Evolutionary conservation across 1,140 invertebrate genomes (phyloP).

Genomic region (Leptopilina boulardi): DNA sequence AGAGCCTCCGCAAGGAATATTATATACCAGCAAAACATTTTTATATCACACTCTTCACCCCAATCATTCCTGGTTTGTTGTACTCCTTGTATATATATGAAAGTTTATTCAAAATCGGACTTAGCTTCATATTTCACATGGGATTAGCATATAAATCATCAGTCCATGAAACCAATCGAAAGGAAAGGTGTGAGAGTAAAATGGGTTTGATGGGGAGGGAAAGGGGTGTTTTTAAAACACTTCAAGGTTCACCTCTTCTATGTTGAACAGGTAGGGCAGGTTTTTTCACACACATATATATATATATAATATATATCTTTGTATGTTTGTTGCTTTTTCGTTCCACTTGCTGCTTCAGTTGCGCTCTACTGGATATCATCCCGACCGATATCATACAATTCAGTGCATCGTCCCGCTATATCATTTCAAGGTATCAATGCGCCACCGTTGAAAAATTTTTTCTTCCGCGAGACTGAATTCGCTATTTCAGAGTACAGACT

Average conservation of each 20-base stretch:
- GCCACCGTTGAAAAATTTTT: slow-evolving; percentile 37
- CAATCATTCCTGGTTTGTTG: background rate
- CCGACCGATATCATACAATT: slow-evolving; percentile 20
- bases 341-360: slow-evolving; percentile 59
- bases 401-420: slow-evolving; percentile 1
- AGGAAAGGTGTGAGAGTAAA: slow-evolving; percentile 11
- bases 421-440: slow-evolving; percentile 22
- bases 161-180: slow-evolving; percentile 48
- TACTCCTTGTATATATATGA: background rate
- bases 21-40: background rate
- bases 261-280: slow-evolving; percentile 39
- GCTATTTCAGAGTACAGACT: too few species aligned
- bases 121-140: slow-evolving; percentile 39
- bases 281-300: slow-evolving; percentile 14
- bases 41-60: background rate
- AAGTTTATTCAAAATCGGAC: slow-evolving; percentile 34
- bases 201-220: background rate
- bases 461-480: slow-evolving; percentile 40
- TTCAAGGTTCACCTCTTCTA: background rate
- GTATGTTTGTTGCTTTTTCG: slow-evolving; percentile 41
- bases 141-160: slow-evolving; percentile 59
- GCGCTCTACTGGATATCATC: slow-evolving; percentile 63
- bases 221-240: too few species aligned
- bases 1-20: background rate
- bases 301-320: too few species aligned